These are phyloP conservation scores for Drosophila villosipedis DNA, from an alignment of 2,888 invertebrate genomes.

Conservation along the genomic window DNA sequence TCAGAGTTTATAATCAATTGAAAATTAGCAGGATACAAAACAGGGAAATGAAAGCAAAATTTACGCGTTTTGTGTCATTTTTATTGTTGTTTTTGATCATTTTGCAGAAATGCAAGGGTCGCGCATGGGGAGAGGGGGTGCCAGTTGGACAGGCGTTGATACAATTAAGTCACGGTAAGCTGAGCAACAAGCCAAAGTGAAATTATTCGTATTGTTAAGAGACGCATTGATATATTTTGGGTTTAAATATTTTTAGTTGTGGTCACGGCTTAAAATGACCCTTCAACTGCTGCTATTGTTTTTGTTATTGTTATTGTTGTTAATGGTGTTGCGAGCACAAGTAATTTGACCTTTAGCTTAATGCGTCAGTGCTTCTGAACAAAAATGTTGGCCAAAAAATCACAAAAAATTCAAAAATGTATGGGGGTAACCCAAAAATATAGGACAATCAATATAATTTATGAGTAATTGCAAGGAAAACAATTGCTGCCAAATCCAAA, in stretches of 20 bases:
- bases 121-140: conserved; percentile 39
- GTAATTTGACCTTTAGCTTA: conserved; percentile 75
- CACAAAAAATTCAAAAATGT: conserved; percentile 4
- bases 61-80: conserved; percentile 37
- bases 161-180: conserved; percentile 84
- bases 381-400: conserved; percentile 27
- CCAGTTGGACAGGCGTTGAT: conserved; percentile 81
- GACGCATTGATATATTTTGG: conserved; percentile 8
- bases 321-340: conserved; percentile 36
- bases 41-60: conserved; percentile 62
- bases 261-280: conserved; percentile 50
- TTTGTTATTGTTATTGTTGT: not conserved
- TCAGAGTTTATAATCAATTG: not conserved
- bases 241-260: conserved; percentile 47
- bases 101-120: conserved; percentile 45
- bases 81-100: conserved; percentile 55
- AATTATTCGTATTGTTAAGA: conserved; percentile 47
- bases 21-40: conserved; percentile 42
- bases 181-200: conserved; percentile 69
- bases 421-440: conserved; percentile 45
- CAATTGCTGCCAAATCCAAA: conserved; percentile 65
- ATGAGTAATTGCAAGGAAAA: conserved; percentile 69
- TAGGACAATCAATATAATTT: conserved; percentile 77
- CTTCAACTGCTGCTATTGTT: conserved; percentile 19
- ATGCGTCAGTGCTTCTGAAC: conserved; percentile 67